Base-by-base conservation (phyloP, 2,797 vertebrate species). In the Periophthalmus magnuspinnatus region DNA sequence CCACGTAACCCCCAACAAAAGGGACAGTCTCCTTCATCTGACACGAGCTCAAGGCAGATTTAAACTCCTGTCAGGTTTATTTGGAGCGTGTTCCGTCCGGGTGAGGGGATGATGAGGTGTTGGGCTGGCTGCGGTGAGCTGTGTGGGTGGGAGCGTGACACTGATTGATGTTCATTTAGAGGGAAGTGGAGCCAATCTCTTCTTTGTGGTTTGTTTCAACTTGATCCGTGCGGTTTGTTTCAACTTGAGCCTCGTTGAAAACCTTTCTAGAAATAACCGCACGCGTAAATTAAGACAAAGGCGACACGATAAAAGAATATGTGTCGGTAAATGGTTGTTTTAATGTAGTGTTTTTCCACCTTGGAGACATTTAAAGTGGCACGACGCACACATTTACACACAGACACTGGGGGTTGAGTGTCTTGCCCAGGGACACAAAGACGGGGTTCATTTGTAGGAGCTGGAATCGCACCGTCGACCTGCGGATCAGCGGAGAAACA, bases 191-290 rank as follows among this genome's bases (percentile, higher is more conserved):
- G 61, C 34, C 13, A 21, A 65, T 24, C 16, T 24, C 17, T 22
- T 8, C 69, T 56, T 2, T 48, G 14, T 58, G 54, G 14, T 64
- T 28, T 21, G n/a, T 24, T 33, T 60, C 66, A 73, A 82, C 65
- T 66, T 65, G 77, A 54, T 21, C 8, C 8, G 4, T 54, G 52
- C 55, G 54, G 14, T 48, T 28, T 13, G n/a, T 24, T 32, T 60
- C 66, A 73, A 81, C 65, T 70, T 62, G 77, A 52, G 7, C 5
- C 19, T 21, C 8, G 19, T 7, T 52, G n/a, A 50, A 7, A n/a
- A 3, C 21, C 9, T 50, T 1, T 50, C 17, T 19, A 7, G 47
- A 50, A 50, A 50, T 19, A 19, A 50, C 1, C 17, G 19, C 41
- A 14, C 1, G 4, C 13, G 14, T 2, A 13, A 41, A 41, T 41